Evolutionary conservation across 2,113 vertebrate species (phyloP).

Genomic region (Chaetodon trifascialis): DNA sequence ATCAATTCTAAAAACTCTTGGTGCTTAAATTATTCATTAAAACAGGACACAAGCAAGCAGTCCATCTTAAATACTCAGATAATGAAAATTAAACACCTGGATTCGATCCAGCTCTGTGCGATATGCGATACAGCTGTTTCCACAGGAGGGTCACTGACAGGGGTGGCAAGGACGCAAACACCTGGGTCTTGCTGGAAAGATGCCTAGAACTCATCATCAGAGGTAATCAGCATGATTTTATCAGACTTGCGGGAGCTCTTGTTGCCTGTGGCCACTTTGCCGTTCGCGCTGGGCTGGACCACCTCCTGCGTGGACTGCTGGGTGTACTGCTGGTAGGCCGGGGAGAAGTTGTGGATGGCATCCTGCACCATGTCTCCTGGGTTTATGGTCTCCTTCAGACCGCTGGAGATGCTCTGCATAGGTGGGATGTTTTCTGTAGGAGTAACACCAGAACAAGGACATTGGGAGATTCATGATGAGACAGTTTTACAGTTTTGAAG

Average conservation of each 20-base stretch:
- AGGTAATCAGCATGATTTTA: conserved; percentile 92
- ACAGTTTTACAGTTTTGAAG: conserved; percentile 7
- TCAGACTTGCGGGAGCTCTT: conserved; percentile 86
- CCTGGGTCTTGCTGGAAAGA: conserved; percentile 46
- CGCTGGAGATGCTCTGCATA: conserved; percentile 96
- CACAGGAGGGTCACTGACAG: conserved; percentile 32
- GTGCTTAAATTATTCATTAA: conserved; percentile 50
- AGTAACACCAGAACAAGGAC: background rate
- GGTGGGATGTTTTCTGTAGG: conserved; percentile 87
- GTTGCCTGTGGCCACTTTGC: conserved; percentile 66
- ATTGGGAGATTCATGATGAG: background rate
- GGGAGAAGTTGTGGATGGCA: conserved; percentile 94
- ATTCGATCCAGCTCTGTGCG: conserved; percentile 49
- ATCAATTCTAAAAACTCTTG: conserved; percentile 31
- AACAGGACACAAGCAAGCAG: conserved; percentile 37
- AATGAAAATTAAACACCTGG: conserved; percentile 59
- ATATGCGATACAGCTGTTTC: conserved; percentile 45
- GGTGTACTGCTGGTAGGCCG: conserved; percentile 92
- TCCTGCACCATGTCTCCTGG: conserved; percentile 95
- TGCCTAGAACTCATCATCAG: conserved; percentile 91
- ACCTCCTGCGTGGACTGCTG: conserved; percentile 93
- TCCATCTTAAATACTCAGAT: conserved; percentile 59
- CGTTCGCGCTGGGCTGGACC: conserved; percentile 79
- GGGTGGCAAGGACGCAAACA: conserved; percentile 44
- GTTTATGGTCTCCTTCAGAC: conserved; percentile 94